Conservation (phyloP, 2,797 vertebrate species). For the Mycteria americana region DNA sequence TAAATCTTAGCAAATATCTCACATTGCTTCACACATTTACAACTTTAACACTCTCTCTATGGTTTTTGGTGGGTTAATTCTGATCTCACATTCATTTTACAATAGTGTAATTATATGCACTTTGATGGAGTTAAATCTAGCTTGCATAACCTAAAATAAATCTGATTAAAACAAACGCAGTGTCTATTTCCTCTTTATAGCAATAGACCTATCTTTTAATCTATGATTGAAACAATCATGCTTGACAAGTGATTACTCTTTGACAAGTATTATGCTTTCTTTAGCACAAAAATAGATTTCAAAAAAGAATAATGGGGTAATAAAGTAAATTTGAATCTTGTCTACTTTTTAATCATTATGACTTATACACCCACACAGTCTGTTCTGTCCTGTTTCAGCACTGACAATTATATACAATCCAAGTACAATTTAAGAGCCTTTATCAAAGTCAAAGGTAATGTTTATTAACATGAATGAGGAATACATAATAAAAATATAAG, state of each 20-base stretch:
- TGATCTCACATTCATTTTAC: neutral
- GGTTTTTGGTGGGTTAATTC: neutral
- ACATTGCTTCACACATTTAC: neutral
- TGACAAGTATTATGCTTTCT: neutral
- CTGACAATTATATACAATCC: neutral
- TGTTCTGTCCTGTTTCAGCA: neutral
- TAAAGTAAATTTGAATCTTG: neutral
- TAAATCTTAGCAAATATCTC: neutral
- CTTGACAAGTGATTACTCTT: neutral
- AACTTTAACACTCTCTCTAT: neutral
- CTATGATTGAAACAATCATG: neutral
- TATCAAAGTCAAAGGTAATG: neutral
- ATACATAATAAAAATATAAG: conserved; percentile 24
- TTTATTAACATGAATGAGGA: neutral
- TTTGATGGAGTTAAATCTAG: neutral
- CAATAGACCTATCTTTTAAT: neutral
- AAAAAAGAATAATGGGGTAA: neutral
- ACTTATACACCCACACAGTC: neutral
- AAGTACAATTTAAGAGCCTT: neutral
- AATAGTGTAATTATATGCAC: neutral
- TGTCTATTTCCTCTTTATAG: neutral
- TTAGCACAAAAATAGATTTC: neutral
- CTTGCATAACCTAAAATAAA: neutral
- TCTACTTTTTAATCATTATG: neutral
- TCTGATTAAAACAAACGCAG: neutral